Evolutionary conservation across 2,113 vertebrate genomes (phyloP), one percentile per base, ranked within the genome.

Genomic region (Dromiciops gliroides): DNA sequence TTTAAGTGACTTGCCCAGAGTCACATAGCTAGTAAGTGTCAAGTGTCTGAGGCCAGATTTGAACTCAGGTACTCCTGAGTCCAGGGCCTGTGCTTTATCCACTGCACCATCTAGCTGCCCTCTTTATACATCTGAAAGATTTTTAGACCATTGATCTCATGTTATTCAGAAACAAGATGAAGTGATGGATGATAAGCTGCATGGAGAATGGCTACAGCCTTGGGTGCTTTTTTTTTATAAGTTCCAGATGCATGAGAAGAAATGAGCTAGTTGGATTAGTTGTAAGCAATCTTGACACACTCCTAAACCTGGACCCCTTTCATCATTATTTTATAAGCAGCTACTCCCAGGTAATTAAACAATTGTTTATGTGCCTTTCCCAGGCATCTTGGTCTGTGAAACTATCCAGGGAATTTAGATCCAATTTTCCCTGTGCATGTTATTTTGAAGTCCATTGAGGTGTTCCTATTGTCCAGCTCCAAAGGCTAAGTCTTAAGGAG

Each of bases 281-380:
- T 97, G 93, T 92, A 0, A 0, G 4, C 89, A 89, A 50, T 90
- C 94, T 49, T 49, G 90, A 91, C 92, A 91, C 92, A 48, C n/a
- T 51, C 16, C 89, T 95, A 28, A 93, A 50, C 50, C 51, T 92
- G 92, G 48, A 93, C 94, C 96, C 83, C 94, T 94, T 92, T 44
- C 0, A 90, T 49, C 90, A 90, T 51, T 52, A 51, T 89, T 94
- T 95, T 47, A 51, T 92, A 93, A 95, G 94, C 94, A 92, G 91
- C 96, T 96, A 96, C 97, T 97, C 96, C 95, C 93, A 95, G 93
- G 89, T 95, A 92, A 97, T 96, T 94, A 96, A 96, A 89, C 25
- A 92, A 75, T 94, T 95, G 44, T 97, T 93, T 94, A 89, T 97
- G 96, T 97, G 96, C 96, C 96, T 94, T 97, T 98, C 95, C 97